A percentile compares a stretch with the other conserved stretches of the same genome.
These are phyloP conservation scores for Hucho hucho DNA, from an alignment of 2,113 vertebrate species.

Conservation along the genomic window DNA sequence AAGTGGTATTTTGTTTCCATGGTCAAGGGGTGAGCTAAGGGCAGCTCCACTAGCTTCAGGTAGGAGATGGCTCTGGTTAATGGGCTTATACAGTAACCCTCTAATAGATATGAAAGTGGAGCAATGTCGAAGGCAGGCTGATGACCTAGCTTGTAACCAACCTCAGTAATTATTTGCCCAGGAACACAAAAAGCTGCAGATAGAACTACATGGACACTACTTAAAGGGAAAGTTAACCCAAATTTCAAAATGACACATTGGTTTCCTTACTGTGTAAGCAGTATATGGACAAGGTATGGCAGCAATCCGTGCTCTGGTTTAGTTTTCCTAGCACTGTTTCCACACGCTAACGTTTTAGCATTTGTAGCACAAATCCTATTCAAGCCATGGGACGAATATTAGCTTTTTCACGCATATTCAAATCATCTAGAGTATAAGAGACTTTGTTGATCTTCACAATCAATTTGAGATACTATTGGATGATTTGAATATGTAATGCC, in stretches of 20 bases:
- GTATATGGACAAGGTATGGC: no score
- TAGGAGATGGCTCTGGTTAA: neutral
- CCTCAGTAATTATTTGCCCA: neutral
- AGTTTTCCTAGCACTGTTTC: no score
- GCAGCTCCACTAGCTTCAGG: neutral
- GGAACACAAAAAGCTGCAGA: neutral
- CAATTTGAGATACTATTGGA: no score
- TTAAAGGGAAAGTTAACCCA: neutral
- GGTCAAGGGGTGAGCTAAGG: neutral
- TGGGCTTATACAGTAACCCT: neutral
- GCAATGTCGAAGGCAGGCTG: neutral
- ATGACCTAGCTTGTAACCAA: neutral
- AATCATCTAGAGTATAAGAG: neutral
- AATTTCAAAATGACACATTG: no score
- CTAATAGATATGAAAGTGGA: neutral
- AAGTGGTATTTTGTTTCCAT: conserved; percentile 39
- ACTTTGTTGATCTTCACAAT: no score
- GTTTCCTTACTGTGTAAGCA: no score
- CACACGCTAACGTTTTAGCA: no score
- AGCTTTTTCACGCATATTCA: neutral
- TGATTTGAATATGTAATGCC: no score
- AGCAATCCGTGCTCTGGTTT: no score
- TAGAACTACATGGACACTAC: neutral
- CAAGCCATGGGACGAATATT: neutral
- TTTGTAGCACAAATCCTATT: no score